Evolutionary conservation across 2,888 invertebrate genomes (phyloP).

Genomic region (Galeopsomyia nigrocyanea): DNA sequence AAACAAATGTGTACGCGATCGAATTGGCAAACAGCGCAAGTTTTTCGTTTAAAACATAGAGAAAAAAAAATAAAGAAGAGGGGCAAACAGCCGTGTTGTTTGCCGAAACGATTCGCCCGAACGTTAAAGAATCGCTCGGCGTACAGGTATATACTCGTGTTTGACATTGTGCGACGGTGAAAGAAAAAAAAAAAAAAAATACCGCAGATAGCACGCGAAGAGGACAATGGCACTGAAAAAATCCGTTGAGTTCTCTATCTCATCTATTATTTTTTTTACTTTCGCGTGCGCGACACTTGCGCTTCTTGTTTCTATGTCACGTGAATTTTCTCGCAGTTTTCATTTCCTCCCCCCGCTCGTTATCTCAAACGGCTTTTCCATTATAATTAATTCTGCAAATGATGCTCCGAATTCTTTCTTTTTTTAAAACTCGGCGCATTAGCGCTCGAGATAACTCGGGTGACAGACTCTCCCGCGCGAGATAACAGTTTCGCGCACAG

Average conservation of each 20-base stretch:
- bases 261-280: slow-evolving; percentile 16
- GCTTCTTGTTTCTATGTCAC: slow-evolving; percentile 38
- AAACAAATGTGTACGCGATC: no score
- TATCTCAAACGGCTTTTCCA: slow-evolving; percentile 27
- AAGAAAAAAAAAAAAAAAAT: no score
- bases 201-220: slow-evolving; percentile 17
- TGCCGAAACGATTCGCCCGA: slow-evolving; percentile 26
- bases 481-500: slow-evolving; percentile 10
- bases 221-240: slow-evolving; percentile 34
- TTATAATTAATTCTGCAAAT: slow-evolving; percentile 41
- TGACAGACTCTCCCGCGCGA: neutral
- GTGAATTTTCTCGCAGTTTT: slow-evolving; percentile 21
- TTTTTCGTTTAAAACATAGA: neutral
- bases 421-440: neutral
- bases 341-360: slow-evolving; percentile 1
- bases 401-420: slow-evolving; percentile 7
- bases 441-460: slow-evolving; percentile 7
- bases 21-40: no score
- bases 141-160: slow-evolving; percentile 26
- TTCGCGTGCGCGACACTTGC: neutral
- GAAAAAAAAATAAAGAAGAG: slow-evolving; percentile 9
- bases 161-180: slow-evolving; percentile 36
- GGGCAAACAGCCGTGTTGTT: slow-evolving; percentile 28
- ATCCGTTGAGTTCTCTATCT: slow-evolving; percentile 2
- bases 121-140: slow-evolving; percentile 18